Evolutionary conservation across 2,113 vertebrate genomes (phyloP).

Genomic region (Philantomba maxwellii): DNA sequence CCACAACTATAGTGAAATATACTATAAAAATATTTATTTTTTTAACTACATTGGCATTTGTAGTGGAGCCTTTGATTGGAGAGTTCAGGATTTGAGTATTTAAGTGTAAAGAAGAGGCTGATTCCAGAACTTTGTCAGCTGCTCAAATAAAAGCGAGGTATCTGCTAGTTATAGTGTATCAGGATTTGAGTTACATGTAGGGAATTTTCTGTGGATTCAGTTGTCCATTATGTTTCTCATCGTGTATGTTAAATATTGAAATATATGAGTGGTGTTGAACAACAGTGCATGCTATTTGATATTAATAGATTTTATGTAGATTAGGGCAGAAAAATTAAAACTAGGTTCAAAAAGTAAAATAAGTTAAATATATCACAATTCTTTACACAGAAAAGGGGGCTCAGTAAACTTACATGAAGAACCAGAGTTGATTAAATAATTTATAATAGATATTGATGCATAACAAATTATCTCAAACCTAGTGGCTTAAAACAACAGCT

Average conservation of each 20-base stretch:
- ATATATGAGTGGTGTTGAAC: neutral
- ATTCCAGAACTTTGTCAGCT: constrained; percentile 48
- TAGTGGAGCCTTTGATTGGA: constrained; percentile 46
- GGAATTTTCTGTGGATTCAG: constrained; percentile 23
- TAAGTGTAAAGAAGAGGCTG: constrained; percentile 44
- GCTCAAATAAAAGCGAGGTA: constrained; percentile 48
- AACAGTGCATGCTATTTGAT: neutral
- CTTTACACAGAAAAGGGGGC: neutral
- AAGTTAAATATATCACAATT: neutral
- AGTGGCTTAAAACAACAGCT: neutral
- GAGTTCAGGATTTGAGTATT: constrained; percentile 58
- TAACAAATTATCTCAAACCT: neutral
- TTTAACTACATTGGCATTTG: constrained; percentile 28
- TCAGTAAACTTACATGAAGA: constrained; percentile 23
- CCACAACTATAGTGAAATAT: constrained; percentile 27
- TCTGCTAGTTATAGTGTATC: constrained; percentile 31
- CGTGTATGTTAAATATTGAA: neutral
- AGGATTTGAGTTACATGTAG: constrained; percentile 29
- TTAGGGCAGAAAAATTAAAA: constrained; percentile 28
- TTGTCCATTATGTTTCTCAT: constrained; percentile 23
- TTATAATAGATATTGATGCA: neutral
- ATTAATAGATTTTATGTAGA: neutral
- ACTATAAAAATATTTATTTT: constrained; percentile 54
- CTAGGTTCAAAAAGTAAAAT: neutral
- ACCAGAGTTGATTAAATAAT: neutral